Base-by-base conservation (phyloP, 2,113 vertebrate genomes). In the Rhinichthys klamathensis region DNA sequence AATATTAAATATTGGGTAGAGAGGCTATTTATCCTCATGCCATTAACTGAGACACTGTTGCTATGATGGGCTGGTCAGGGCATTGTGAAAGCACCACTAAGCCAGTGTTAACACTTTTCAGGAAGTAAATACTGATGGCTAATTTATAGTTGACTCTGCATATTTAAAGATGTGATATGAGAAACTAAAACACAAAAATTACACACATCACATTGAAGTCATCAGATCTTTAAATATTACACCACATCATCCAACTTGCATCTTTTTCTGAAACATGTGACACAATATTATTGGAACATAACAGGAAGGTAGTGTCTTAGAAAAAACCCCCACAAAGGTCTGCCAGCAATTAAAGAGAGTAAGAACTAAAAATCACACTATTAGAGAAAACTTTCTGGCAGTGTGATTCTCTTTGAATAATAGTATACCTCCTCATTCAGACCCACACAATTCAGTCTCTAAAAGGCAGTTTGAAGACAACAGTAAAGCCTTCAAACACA, bases 401-500 rank as follows among this genome's bases (percentile, higher is more conserved):
- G 54, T 18, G 23, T n/a, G n/a, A n/a, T n/a, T n/a, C n/a, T n/a
- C n/a, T n/a, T n/a, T n/a, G n/a, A 2, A 61, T 58, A 79, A 79
- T 46, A 63, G 58, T 11, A 63, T 80, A 18, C 7, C 15, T 27
- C 16, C 35, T 44, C 35, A 27, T 80, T 44, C 58, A 80, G 23
- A 80, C 35, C 15, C 12, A 5, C 38, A 44, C 63, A 63, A 80
- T 41, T 80, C 58, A 21, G 25, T 46, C 25, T 46, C 25, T 65
- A 63, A 18, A n/a, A n/a, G n/a, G 56, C n/a, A 21, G 25, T 63
- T 44, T 27, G 38, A 80, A 80, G 78, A 63, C 60, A 63, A 65
- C 58, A 80, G 58, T 7, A 27, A 46, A 27, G 23, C 60, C 78
- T 63, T 65, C 56, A 79, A 61, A 79, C 56, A 79, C 46, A 51